Evolutionary conservation across 2,797 vertebrate species (phyloP).

Genomic region (Cygnus olor): DNA sequence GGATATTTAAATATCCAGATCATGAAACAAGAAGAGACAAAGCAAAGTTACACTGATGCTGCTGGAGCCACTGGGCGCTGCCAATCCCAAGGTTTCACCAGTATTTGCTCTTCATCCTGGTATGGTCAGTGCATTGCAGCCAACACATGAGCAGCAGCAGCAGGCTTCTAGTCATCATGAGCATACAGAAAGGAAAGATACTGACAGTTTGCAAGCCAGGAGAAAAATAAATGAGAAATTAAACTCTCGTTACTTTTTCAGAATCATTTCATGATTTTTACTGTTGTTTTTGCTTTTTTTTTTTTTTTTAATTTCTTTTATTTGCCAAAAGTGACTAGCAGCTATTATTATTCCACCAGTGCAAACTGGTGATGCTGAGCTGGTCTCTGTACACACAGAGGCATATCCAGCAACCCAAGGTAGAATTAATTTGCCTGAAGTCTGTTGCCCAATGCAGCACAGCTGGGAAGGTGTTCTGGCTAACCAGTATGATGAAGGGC

Average conservation of each 20-base stretch:
- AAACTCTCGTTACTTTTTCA: too few species aligned
- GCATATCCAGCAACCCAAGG: neutral
- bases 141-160: neutral
- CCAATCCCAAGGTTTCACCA: neutral
- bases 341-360: neutral
- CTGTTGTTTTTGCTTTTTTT: neutral
- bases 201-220: neutral
- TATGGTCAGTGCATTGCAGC: neutral
- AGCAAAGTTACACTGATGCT: neutral
- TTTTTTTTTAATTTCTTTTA: neutral
- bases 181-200: neutral
- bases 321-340: neutral
- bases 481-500: neutral
- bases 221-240: neutral
- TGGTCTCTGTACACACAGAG: neutral
- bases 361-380: fast-evolving
- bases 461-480: fast-evolving
- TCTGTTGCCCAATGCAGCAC: neutral
- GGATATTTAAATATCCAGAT: neutral
- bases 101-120: neutral
- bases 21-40: neutral
- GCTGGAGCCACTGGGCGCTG: neutral
- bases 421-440: neutral
- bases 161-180: neutral
- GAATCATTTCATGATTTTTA: neutral